Conservation (phyloP, 2,113 vertebrate genomes). For the Cyprinodon variegatus region DNA sequence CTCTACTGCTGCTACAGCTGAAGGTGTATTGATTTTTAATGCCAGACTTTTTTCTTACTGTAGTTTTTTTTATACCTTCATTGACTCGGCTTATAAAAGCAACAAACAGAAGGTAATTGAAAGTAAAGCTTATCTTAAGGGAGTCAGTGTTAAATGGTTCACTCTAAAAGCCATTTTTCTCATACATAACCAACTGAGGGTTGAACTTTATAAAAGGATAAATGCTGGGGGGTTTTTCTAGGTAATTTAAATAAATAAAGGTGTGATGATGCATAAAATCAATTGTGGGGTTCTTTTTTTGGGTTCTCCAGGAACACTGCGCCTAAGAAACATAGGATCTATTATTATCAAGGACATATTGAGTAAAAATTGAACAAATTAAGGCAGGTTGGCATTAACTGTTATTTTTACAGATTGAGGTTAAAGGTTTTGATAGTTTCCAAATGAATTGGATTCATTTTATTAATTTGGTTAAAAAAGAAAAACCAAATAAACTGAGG, state of each 20-base stretch:
- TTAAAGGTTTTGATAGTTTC: not conserved
- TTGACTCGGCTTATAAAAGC: not conserved
- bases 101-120: not conserved
- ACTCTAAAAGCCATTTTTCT: not conserved
- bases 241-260: not conserved
- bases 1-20: conserved; percentile 9
- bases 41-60: conserved; percentile 9
- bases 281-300: not conserved
- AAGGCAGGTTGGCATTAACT: not conserved
- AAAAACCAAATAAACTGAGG: no score
- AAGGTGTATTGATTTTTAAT: conserved; percentile 24
- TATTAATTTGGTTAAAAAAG: not conserved
- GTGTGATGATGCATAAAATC: not conserved
- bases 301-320: not conserved
- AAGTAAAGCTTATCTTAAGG: not conserved
- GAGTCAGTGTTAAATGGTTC: not conserved
- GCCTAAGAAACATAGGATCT: not conserved
- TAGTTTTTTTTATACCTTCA: not conserved
- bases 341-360: not conserved
- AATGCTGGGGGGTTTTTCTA: not conserved
- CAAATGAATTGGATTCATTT: no score
- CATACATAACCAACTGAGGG: not conserved
- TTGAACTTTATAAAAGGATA: conserved; percentile 1
- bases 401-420: not conserved
- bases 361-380: not conserved